Percentiles rank a stretch among this genome's conserved stretches.
Evolutionary conservation across 2,797 vertebrate genomes (phyloP).

Genomic region (Odontamblyopus lacepedii): DNA sequence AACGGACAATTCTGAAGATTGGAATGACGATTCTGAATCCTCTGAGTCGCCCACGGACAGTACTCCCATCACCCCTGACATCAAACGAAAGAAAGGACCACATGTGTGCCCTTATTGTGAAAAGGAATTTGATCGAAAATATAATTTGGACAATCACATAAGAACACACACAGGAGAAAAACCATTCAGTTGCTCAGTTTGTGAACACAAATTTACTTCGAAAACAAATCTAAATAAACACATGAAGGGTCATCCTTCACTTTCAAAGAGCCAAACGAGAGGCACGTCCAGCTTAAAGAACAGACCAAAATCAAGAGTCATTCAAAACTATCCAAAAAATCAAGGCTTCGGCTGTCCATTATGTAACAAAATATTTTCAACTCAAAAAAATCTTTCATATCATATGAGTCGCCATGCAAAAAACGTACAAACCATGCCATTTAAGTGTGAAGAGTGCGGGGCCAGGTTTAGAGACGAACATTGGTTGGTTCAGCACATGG

Average conservation of each 20-base stretch:
- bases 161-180: slow-evolving; percentile 6
- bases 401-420: not conserved
- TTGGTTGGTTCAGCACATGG: not conserved
- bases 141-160: slow-evolving; percentile 2
- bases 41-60: not conserved
- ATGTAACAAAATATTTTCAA: not conserved
- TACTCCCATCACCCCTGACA: not conserved
- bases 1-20: slow-evolving; percentile 11
- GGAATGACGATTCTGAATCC: not conserved
- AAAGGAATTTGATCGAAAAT: not conserved
- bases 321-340: not conserved
- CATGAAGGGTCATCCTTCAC: not conserved
- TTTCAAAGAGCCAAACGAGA: not conserved
- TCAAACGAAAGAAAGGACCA: not conserved
- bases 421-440: not conserved
- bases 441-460: not conserved
- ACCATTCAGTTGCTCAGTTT: slow-evolving; percentile 2
- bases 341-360: not conserved
- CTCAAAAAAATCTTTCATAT: not conserved
- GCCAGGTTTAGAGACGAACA: not conserved
- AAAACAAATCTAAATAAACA: not conserved
- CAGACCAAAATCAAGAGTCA: not conserved
- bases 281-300: not conserved
- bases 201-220: not conserved
- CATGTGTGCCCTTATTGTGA: not conserved